Evolutionary conservation across 1,140 invertebrate species (phyloP).

Genomic region (Dendroctonus valens): DNA sequence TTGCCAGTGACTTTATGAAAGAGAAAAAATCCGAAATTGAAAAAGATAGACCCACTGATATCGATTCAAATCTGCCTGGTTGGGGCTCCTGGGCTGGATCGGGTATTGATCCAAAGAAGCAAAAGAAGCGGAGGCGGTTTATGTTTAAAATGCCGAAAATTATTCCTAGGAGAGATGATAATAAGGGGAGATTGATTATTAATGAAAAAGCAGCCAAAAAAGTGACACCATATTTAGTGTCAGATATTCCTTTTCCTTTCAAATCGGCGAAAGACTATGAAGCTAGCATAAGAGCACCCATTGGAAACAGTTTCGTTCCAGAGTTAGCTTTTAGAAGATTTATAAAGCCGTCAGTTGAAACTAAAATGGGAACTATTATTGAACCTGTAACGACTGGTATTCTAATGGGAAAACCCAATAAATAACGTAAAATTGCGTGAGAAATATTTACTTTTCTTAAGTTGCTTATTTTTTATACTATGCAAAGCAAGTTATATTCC

Average conservation of each 20-base stretch:
- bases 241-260: conserved; percentile 87
- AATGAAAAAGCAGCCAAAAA: conserved; percentile 73
- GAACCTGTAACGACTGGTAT: conserved; percentile 78
- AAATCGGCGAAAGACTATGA: conserved; percentile 85
- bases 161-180: conserved; percentile 65
- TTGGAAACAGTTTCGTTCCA: conserved; percentile 88
- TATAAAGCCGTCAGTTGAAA: conserved; percentile 70
- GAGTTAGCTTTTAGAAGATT: conserved; percentile 73
- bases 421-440: background rate
- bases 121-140: conserved; percentile 59
- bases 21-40: conserved; percentile 72
- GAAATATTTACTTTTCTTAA: background rate
- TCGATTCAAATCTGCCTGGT: conserved; percentile 83
- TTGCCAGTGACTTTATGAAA: conserved; percentile 81
- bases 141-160: conserved; percentile 51
- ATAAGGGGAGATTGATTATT: conserved; percentile 82
- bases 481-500: no score
- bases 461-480: no score
- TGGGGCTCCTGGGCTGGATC: conserved; percentile 94
- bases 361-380: conserved; percentile 82
- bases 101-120: conserved; percentile 63
- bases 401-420: conserved; percentile 52
- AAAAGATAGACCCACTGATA: conserved; percentile 62
- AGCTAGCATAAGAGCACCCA: conserved; percentile 78
- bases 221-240: conserved; percentile 73